Conservation (phyloP, 1,140 invertebrate genomes). For the Cephus cinctus region DNA sequence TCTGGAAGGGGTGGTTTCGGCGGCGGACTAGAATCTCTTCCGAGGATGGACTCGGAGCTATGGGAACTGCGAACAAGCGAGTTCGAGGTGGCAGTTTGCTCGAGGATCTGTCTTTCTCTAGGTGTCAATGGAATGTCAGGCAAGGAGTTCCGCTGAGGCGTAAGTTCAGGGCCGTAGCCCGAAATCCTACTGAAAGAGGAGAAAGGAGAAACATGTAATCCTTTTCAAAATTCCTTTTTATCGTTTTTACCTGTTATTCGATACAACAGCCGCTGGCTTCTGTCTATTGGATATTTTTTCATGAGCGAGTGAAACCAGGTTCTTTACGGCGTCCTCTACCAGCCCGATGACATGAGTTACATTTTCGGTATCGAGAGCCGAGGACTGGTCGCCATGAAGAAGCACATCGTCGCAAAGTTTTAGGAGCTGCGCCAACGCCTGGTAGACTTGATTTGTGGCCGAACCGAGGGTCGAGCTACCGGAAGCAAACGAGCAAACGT, state of each 20-base stretch:
- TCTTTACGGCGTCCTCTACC: constrained; percentile 77
- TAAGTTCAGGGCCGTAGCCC: constrained; percentile 47
- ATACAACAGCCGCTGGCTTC: constrained; percentile 46
- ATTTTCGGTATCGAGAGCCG: constrained; percentile 67
- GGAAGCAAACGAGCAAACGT: too few relatives aligned
- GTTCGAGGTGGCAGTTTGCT: constrained; percentile 58
- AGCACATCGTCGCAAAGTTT: constrained; percentile 87
- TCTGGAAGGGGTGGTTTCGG: constrained; percentile 85
- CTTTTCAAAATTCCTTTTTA: too few relatives aligned
- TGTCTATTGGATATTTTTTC: constrained; percentile 64
- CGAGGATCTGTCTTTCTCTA: constrained; percentile 69
- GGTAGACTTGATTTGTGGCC: constrained; percentile 83
- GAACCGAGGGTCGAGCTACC: constrained; percentile 68
- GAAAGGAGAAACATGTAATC: too few relatives aligned
- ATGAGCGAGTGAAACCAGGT: constrained; percentile 65
- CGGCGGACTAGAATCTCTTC: constrained; percentile 68
- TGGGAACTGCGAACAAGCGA: constrained; percentile 67
- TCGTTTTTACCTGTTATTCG: constrained; percentile 55
- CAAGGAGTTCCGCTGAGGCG: constrained; percentile 65
- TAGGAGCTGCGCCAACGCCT: constrained; percentile 81
- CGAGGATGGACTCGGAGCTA: constrained; percentile 72
- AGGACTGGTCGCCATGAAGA: constrained; percentile 68
- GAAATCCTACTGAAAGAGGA: too few relatives aligned
- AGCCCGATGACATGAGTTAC: constrained; percentile 76
- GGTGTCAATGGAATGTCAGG: constrained; percentile 83